Percentiles rank a stretch among this genome's conserved stretches.
Evolutionary conservation across 2,113 vertebrate genomes (phyloP).

Genomic region (Proteles cristata): DNA sequence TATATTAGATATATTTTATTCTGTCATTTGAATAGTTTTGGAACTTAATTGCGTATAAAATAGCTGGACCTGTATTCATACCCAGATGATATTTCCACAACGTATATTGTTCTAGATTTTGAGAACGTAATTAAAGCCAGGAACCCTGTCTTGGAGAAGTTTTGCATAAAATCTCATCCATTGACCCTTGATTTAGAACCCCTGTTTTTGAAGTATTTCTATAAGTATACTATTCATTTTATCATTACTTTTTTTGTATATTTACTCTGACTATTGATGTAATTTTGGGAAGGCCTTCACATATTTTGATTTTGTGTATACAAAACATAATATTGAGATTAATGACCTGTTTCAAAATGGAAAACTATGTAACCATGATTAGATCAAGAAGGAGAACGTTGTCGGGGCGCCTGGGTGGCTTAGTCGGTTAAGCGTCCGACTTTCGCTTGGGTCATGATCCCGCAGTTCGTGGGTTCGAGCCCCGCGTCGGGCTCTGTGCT

Average conservation of each 20-base stretch:
- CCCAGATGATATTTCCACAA: neutral
- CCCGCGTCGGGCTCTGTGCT: too few relatives aligned
- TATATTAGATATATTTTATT: neutral
- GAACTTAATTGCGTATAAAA: neutral
- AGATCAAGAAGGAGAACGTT: neutral
- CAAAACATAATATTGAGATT: neutral
- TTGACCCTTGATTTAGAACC: neutral
- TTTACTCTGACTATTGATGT: neutral
- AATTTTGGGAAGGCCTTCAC: neutral
- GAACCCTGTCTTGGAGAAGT: neutral
- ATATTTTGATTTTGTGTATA: neutral
- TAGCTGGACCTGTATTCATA: neutral
- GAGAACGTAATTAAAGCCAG: neutral
- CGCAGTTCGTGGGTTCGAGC: too few relatives aligned
- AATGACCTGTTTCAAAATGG: neutral
- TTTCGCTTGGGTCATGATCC: too few relatives aligned
- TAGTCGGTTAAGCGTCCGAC: too few relatives aligned
- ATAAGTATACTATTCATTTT: neutral
- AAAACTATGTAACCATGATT: neutral
- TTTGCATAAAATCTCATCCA: neutral
- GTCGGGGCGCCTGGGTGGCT: too few relatives aligned
- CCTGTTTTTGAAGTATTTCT: slow-evolving; percentile 32
- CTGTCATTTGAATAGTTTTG: neutral
- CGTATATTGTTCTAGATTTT: neutral
- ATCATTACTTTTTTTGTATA: neutral